These are phyloP conservation scores for Sphaerophoria rueppellii DNA, from an alignment of 2,888 invertebrate species.

Conservation along the genomic window DNA sequence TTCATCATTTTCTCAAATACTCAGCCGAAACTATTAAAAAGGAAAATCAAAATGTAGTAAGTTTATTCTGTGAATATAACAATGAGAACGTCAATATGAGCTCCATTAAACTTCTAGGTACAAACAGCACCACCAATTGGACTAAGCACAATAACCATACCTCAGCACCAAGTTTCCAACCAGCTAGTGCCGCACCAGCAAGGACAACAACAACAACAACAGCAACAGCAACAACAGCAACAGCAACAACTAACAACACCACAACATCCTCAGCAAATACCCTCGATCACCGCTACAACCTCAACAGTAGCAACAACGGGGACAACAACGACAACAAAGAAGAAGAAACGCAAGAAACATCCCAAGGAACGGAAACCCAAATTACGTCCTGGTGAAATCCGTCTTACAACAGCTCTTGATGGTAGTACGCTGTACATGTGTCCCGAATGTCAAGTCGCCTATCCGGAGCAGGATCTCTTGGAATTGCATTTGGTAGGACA, in stretches of 20 bases:
- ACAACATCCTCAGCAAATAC: slow-evolving; percentile 74
- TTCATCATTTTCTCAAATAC: slow-evolving; percentile 93
- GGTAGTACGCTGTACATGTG: slow-evolving; percentile 93
- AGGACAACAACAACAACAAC: slow-evolving; percentile 75
- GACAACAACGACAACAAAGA: slow-evolving; percentile 84
- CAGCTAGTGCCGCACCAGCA: slow-evolving; percentile 70
- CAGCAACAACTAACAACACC: slow-evolving; percentile 74
- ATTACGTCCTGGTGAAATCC: slow-evolving; percentile 92
- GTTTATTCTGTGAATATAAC: slow-evolving; percentile 41
- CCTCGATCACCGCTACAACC: slow-evolving; percentile 66
- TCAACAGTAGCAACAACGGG: slow-evolving; percentile 77
- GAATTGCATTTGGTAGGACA: slow-evolving; percentile 93
- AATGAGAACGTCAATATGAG: no score
- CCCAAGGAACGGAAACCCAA: slow-evolving; percentile 88
- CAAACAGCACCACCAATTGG: slow-evolving; percentile 81
- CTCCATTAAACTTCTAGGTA: slow-evolving; percentile 72
- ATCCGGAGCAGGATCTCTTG: slow-evolving; percentile 91
- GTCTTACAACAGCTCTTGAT: slow-evolving; percentile 90
- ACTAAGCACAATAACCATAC: slow-evolving; percentile 80
- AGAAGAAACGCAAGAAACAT: slow-evolving; percentile 91
- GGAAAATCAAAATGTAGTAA: slow-evolving; percentile 84
- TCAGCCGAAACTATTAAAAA: slow-evolving; percentile 90
- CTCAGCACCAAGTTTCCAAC: slow-evolving; percentile 78
- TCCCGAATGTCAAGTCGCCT: slow-evolving; percentile 94
- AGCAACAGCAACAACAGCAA: slow-evolving; percentile 58